Evolutionary conservation across 37 sponge, comb jelly and placozoan genomes (phyloP).

Genomic region (Agelas oroides): DNA sequence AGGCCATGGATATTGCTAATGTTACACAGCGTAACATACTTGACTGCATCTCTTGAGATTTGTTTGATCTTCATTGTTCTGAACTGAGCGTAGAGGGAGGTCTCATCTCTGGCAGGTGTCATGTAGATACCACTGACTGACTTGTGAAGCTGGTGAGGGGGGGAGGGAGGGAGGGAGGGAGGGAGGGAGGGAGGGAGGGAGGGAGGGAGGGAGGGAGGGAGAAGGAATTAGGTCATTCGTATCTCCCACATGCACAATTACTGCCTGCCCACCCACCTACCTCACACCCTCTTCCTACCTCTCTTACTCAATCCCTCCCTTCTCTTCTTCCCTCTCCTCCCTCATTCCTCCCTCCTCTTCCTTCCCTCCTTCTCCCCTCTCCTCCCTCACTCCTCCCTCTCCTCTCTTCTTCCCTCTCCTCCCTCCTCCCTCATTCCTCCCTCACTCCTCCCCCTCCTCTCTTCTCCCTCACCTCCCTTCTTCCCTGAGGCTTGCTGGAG

Average conservation of each 20-base stretch:
- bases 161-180: too few species aligned
- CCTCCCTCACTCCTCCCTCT: background rate
- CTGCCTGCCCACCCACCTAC: too few species aligned
- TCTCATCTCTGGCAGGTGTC: conserved; percentile 50
- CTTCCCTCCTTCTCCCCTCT: background rate
- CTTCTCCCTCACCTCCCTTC: background rate
- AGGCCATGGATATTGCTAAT: too few species aligned
- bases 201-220: background rate
- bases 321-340: too few species aligned
- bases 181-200: too few species aligned
- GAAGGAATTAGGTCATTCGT: background rate
- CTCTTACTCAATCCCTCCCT: too few species aligned
- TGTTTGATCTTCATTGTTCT: conserved; percentile 18
- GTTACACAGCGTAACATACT: conserved; percentile 7
- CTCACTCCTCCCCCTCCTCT: background rate
- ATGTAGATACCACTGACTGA: conserved; percentile 7
- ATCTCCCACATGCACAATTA: too few species aligned
- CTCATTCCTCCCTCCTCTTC: too few species aligned
- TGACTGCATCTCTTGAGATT: conserved; percentile 6
- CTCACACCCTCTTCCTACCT: too few species aligned
- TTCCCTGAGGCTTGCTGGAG: too few species aligned
- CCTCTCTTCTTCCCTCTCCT: background rate
- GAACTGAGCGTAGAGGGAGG: conserved; percentile 53
- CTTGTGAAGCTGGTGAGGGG: background rate
- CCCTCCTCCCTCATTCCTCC: background rate